phyloP scores from a whole-genome alignment of 2,797 vertebrate species.

The Lacerta bilineata region DNA sequence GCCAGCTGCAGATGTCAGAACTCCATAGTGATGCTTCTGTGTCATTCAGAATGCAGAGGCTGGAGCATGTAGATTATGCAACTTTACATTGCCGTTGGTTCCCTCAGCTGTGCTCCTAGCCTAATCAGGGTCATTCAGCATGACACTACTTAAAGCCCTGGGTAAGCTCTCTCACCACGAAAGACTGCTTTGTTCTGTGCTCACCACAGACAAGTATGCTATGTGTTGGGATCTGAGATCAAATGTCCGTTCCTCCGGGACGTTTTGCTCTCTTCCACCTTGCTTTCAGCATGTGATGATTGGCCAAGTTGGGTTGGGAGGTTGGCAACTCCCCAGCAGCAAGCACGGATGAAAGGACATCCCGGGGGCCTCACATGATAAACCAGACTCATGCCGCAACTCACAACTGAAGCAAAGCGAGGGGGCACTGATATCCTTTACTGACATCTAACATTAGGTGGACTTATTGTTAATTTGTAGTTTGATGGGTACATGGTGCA shows the following conservation, averaged over 20 bases:
- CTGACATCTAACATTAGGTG: neutral
- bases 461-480: neutral
- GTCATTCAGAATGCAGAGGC: neutral
- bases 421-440: neutral
- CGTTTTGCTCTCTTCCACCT: neutral
- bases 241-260: neutral
- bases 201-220: neutral
- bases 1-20: conserved; percentile 13
- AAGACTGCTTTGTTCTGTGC: neutral
- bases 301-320: neutral
- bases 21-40: neutral
- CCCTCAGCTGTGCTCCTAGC: neutral
- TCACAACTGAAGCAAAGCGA: neutral
- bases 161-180: neutral
- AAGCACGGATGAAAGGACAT: neutral
- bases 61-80: neutral
- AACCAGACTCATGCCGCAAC: neutral
- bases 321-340: neutral
- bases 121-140: neutral
- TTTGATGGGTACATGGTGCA: neutral
- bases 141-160: neutral
- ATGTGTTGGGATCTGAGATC: neutral
- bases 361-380: accelerated
- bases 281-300: neutral
- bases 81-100: neutral